Base-by-base conservation (phyloP, 1,140 invertebrate species). In the Scylla paramamosain region DNA sequence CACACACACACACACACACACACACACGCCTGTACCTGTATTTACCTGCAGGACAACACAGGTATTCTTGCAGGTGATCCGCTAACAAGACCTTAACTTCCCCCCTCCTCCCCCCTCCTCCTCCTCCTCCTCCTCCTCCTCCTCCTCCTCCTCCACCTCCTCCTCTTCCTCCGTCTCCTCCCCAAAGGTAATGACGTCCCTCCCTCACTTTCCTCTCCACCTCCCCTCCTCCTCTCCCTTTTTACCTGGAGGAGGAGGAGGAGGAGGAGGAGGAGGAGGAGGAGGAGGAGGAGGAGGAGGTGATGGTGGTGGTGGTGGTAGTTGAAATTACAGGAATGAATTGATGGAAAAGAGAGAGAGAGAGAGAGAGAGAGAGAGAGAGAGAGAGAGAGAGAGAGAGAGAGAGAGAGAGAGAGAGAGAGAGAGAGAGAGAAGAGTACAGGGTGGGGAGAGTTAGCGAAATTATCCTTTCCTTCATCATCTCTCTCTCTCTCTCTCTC, bases 201-300 rank as follows among this genome's bases (percentile, higher is more conserved):
- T 86, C 83, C n/a, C 83, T 86, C 83, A 25, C n/a, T 86, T 86
- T n/a, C 28, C 28, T 86, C 83, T 31, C 52, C 52, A 16, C 52
- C 83, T 86, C 83, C 3, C 83, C 32, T 0, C 28, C 10, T 28
- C 28, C 83, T 28, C 14, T 28, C 14, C 14, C 83, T 14, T 39
- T n/a, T 12, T 83, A 29, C 25, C 4, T 83, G 8, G 25, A 8
- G 87, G 25, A 25, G 8, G 28, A 45, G 32, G 45, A 39, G 31
- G 7, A 45, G 16, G 25, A 8, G 1, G 28, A 10, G 32, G 20
- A 45, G 39, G 32, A 89, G 16, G 31, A 25, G 4, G 28, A 89
- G 89, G n/a, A 48, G 25, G 4, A 25, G 28, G 89, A 6, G 45
- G 12, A 20, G 25, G 39, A 6, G 88, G 29, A 45, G 32, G 39